Conservation (phyloP, 2,888 invertebrate genomes). For the Caenorhabditis becei region DNA sequence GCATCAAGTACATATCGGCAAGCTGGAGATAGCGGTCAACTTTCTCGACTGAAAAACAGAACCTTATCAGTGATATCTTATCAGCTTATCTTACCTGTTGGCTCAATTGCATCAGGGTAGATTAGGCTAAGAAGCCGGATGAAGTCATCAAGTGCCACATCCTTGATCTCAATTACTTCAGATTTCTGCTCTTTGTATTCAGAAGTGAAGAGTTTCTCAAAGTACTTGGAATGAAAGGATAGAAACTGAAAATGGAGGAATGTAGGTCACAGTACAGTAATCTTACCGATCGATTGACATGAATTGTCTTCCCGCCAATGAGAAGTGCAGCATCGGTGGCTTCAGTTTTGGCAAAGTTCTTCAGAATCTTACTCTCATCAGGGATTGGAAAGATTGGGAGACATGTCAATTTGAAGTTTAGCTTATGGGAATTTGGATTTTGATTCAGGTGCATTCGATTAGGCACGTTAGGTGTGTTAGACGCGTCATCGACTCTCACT, state of each 20-base stretch:
- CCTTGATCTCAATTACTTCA: neutral
- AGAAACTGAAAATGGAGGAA: neutral
- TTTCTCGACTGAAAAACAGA: neutral
- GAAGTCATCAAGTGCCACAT: neutral
- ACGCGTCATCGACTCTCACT: no score
- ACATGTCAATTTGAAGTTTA: neutral
- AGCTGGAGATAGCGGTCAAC: neutral
- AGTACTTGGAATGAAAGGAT: neutral
- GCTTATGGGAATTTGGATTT: neutral
- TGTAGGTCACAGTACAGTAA: neutral
- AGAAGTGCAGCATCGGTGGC: neutral
- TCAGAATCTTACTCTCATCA: neutral
- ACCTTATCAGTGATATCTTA: neutral
- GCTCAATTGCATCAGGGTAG: neutral
- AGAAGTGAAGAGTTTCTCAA: neutral
- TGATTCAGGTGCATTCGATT: neutral
- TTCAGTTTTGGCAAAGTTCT: neutral
- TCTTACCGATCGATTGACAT: neutral
- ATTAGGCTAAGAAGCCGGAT: neutral
- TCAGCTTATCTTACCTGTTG: neutral
- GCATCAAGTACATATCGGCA: neutral
- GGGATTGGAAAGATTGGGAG: neutral
- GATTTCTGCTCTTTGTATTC: neutral
- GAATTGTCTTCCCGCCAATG: neutral
- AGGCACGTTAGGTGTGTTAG: no score